Percentiles rank a stretch among this genome's conserved stretches.
These are phyloP conservation scores for Synanceia verrucosa DNA, from an alignment of 2,797 vertebrate genomes.

Conservation along the genomic window DNA sequence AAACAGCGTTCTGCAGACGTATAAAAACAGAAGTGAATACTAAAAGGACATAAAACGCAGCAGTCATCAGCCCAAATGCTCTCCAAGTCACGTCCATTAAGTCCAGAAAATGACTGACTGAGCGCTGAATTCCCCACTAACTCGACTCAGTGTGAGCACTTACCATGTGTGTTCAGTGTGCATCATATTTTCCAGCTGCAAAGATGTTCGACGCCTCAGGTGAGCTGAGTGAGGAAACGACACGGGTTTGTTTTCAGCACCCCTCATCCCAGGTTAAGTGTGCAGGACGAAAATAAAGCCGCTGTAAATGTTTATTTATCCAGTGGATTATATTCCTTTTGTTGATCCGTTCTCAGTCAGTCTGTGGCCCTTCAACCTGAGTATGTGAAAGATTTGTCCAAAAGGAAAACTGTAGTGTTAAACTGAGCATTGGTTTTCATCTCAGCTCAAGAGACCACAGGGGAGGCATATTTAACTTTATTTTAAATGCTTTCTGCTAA, in stretches of 20 bases:
- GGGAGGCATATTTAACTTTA: conserved; percentile 27
- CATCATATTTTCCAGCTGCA: conserved; percentile 10
- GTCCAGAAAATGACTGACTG: background rate
- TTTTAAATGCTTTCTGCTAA: conserved; percentile 23
- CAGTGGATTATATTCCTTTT: conserved; percentile 31
- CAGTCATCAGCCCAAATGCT: background rate
- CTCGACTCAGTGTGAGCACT: conserved; percentile 1
- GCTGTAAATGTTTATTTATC: conserved; percentile 53
- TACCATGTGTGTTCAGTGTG: background rate
- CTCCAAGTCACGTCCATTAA: background rate
- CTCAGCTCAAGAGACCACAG: conserved; percentile 33
- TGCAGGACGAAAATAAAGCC: conserved; percentile 37
- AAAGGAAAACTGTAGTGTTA: conserved; percentile 42
- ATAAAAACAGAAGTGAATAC: background rate
- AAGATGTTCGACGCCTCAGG: conserved; percentile 7
- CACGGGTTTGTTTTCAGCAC: conserved; percentile 35
- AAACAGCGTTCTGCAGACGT: background rate
- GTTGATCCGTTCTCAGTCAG: conserved; percentile 24
- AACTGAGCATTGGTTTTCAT: conserved; percentile 44
- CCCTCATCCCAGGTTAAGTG: conserved; percentile 36
- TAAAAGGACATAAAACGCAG: background rate
- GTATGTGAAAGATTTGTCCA: conserved; percentile 11
- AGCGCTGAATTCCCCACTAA: background rate
- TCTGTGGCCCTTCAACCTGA: background rate
- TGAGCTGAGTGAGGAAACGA: background rate